A percentile compares a stretch with the other conserved stretches of the same genome.
Evolutionary conservation across 2,888 invertebrate species (phyloP).

Genomic region (Sphaerophoria taeniata): DNA sequence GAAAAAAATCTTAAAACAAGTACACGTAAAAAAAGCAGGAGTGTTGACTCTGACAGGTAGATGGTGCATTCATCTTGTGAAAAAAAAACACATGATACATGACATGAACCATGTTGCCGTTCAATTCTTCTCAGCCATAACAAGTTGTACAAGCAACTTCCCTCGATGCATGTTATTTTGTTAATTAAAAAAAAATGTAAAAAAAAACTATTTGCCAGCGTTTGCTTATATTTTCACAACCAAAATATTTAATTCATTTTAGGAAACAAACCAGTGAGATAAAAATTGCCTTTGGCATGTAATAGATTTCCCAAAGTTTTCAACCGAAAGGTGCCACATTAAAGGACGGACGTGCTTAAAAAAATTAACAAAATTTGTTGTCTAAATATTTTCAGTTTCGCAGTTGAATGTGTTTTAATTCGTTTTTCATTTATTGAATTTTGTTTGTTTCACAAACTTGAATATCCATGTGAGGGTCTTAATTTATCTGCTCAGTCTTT

Average conservation of each 20-base stretch:
- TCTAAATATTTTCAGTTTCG: conserved; percentile 36
- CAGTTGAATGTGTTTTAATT: conserved; percentile 30
- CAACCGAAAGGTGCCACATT: conserved; percentile 35
- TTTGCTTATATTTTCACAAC: conserved; percentile 69
- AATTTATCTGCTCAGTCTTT: conserved; percentile 67
- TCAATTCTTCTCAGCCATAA: no score
- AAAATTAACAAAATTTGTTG: conserved; percentile 19
- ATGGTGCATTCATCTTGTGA: no score
- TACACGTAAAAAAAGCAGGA: no score
- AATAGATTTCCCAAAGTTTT: conserved; percentile 15
- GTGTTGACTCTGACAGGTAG: no score
- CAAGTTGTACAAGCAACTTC: no score
- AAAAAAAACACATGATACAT: no score
- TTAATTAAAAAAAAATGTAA: no score
- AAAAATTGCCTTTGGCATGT: conserved; percentile 16
- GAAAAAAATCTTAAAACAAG: not conserved
- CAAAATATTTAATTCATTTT: conserved; percentile 58
- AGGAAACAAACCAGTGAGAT: conserved; percentile 39
- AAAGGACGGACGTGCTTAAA: conserved; percentile 68
- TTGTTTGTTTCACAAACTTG: conserved; percentile 56
- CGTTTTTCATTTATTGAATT: conserved; percentile 38
- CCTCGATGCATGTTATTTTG: no score
- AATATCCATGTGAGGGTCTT: conserved; percentile 57
- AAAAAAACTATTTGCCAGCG: no score
- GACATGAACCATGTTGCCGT: no score